Base-by-base conservation (phyloP, 2,888 invertebrate species). In the Palloptera scutellata region DNA sequence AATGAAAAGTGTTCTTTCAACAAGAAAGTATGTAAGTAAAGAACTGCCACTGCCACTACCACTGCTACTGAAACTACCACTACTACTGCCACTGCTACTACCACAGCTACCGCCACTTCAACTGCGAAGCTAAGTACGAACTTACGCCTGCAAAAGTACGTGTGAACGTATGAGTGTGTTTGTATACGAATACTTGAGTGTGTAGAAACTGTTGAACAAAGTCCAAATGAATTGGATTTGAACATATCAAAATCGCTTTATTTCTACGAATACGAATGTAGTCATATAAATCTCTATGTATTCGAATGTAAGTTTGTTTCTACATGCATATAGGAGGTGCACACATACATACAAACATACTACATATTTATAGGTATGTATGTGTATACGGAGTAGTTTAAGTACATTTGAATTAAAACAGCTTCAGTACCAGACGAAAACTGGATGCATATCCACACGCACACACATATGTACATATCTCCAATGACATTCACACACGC, bases 321-420 rank as follows among this genome's bases (percentile, higher is more conserved):
- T n/a, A n/a, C n/a, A n/a, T n/a, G n/a, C n/a, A n/a, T n/a, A n/a
- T n/a, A n/a, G n/a, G n/a, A n/a, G n/a, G n/a, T n/a, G n/a, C n/a
- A n/a, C n/a, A n/a, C n/a, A n/a, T n/a, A n/a, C n/a, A n/a, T n/a
- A n/a, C n/a, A n/a, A n/a, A n/a, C n/a, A n/a, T n/a, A n/a, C n/a
- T n/a, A n/a, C n/a, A 13, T 11, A 13, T 40, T 57, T n/a, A 4
- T 9, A 30, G 20, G 13, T 41, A 42, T 8, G n/a, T 15, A 17
- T 43, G 12, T 15, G 9, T 58, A 11, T 30, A 8, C 8, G n/a
- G 0, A 11, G 48, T 48, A 48, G 48, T 48, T 6, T 48, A 48
- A 48, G 48, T 48, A 48, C 48, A 48, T 48, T 48, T 60, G 13
- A 60, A 60, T 17, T 42, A 48, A 60, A 17, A 60, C 60, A 20